Evolutionary conservation across 2,113 vertebrate genomes (phyloP).

Genomic region (Gila orcuttii): DNA sequence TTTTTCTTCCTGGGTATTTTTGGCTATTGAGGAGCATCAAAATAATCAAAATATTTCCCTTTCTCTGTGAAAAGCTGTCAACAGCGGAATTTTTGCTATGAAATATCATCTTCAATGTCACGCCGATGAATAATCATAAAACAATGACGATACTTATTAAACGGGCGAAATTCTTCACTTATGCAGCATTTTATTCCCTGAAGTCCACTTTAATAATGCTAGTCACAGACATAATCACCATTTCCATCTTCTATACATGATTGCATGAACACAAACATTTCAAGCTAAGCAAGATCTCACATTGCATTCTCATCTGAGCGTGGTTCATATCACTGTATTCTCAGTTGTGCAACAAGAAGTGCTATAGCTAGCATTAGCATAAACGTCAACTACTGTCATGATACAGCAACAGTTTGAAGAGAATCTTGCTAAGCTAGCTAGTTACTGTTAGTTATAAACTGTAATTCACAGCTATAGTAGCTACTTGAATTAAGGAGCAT

Average conservation of each 20-base stretch:
- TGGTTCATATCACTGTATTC: not conserved
- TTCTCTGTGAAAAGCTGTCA: not conserved
- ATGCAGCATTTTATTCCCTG: not conserved
- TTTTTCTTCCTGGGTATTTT: conserved; percentile 19
- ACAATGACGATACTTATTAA: not conserved
- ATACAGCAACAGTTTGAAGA: not conserved
- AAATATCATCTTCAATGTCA: conserved; percentile 22
- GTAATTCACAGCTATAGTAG: not conserved
- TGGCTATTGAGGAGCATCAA: conserved; percentile 16
- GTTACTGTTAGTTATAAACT: not conserved
- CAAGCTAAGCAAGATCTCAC: not conserved
- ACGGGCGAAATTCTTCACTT: not conserved
- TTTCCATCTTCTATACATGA: not conserved
- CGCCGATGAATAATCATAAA: not conserved
- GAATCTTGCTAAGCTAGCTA: not conserved
- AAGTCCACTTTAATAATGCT: not conserved
- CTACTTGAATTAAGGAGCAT: not conserved
- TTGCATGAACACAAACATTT: not conserved
- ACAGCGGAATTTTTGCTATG: not conserved
- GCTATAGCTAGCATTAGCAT: not conserved
- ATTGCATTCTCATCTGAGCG: not conserved
- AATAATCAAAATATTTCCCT: conserved; percentile 23
- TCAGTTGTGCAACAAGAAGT: not conserved
- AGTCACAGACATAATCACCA: not conserved
- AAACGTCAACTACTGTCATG: not conserved